These are phyloP conservation scores for Melanotaenia maccullochi DNA, from an alignment of 2,797 vertebrate genomes.

Conservation along the genomic window DNA sequence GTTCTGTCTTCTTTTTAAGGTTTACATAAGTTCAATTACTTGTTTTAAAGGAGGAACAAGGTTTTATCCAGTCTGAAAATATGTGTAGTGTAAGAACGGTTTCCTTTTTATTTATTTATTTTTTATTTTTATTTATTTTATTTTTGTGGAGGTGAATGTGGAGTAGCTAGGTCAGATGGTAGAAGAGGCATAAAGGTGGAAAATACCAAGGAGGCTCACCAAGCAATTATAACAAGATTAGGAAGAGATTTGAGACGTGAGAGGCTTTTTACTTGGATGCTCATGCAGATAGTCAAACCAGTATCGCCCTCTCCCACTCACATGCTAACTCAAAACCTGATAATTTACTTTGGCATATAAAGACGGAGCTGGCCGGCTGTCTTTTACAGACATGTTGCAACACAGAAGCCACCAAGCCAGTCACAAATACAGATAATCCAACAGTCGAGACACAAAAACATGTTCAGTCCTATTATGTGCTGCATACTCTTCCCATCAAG, in stretches of 20 bases:
- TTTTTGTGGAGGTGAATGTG: slow-evolving; percentile 53
- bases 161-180: slow-evolving; percentile 60
- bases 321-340: slow-evolving; percentile 49
- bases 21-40: slow-evolving; percentile 26
- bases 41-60: slow-evolving; percentile 15
- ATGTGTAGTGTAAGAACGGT: slow-evolving; percentile 34
- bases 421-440: slow-evolving; percentile 44
- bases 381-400: slow-evolving; percentile 30
- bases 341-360: slow-evolving; percentile 59
- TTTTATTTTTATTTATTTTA: background rate
- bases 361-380: slow-evolving; percentile 28
- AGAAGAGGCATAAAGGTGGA: slow-evolving; percentile 52
- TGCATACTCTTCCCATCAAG: slow-evolving; percentile 20
- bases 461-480: slow-evolving; percentile 17
- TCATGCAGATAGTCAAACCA: slow-evolving; percentile 50
- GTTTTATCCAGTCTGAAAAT: slow-evolving; percentile 44
- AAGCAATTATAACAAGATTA: slow-evolving; percentile 80
- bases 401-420: slow-evolving; percentile 21
- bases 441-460: slow-evolving; percentile 29
- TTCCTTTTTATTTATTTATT: slow-evolving; percentile 31
- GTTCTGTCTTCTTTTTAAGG: slow-evolving; percentile 9
- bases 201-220: slow-evolving; percentile 57
- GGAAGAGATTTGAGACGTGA: slow-evolving; percentile 65
- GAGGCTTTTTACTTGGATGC: slow-evolving; percentile 51
- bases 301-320: slow-evolving; percentile 41